Evolutionary conservation across 2,113 vertebrate species (phyloP).

Genomic region (Grantiella picta): DNA sequence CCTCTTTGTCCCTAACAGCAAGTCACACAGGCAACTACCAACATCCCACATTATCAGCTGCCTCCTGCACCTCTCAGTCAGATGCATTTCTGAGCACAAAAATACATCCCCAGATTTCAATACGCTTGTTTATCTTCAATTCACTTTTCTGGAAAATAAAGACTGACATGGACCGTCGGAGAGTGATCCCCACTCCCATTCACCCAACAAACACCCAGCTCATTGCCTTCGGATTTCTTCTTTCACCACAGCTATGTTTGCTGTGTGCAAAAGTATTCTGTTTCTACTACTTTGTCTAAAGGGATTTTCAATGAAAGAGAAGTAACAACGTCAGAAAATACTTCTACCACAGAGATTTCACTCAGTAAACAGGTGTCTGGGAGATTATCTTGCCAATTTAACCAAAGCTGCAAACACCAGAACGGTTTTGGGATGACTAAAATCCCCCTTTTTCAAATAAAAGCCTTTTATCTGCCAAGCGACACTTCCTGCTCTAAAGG

Average conservation of each 20-base stretch:
- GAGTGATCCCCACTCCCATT: not conserved
- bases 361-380: slow-evolving; percentile 47
- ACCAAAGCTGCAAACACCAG: slow-evolving; percentile 37
- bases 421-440: not conserved
- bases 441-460: not conserved
- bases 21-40: not conserved
- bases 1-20: not conserved
- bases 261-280: not conserved
- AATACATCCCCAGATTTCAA: not conserved
- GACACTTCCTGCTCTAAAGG: slow-evolving; percentile 19
- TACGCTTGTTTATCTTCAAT: not conserved
- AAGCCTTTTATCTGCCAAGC: slow-evolving; percentile 45
- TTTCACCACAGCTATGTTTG: not conserved
- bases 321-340: not conserved
- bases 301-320: slow-evolving; percentile 30
- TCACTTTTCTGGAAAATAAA: not conserved
- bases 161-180: not conserved
- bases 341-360: not conserved
- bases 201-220: not conserved
- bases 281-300: not conserved
- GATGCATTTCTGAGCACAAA: not conserved
- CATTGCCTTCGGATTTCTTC: not conserved
- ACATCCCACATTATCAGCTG: not conserved
- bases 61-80: not conserved
- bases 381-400: slow-evolving; percentile 50